Percentiles rank a stretch among this genome's conserved stretches.
Conservation (phyloP, 2,113 vertebrate genomes). For the Paracyprichromis sp. region DNA sequence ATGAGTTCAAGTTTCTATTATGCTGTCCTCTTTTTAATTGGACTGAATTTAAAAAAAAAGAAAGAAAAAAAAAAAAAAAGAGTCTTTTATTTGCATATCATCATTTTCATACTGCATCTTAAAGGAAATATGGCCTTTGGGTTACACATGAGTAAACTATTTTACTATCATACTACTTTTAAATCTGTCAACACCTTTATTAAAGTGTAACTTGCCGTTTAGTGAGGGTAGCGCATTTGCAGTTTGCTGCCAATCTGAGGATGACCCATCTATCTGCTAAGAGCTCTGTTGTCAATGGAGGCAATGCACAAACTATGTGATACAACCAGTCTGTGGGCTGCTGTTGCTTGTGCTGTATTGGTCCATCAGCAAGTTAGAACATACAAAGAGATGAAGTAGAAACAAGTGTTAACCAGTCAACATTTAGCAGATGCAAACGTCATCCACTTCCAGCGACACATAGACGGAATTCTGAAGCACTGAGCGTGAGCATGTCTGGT, state of each 20-base stretch:
- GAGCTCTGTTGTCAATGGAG: background rate
- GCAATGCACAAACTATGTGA: background rate
- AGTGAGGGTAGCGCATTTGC: accelerated
- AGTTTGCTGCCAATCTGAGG: accelerated
- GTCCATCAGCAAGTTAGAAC: background rate
- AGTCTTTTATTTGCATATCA: background rate
- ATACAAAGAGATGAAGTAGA: background rate
- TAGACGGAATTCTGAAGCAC: background rate
- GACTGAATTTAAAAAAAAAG: background rate
- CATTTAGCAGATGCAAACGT: background rate
- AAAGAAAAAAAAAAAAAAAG: accelerated
- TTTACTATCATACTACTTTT: background rate
- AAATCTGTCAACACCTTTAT: background rate
- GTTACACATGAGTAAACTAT: background rate
- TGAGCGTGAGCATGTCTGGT: accelerated
- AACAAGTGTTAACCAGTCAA: accelerated
- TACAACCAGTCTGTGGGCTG: background rate
- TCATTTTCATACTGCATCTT: background rate
- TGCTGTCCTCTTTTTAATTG: background rate
- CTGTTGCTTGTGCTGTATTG: background rate
- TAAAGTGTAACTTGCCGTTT: background rate
- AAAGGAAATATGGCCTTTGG: background rate
- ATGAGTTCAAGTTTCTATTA: background rate
- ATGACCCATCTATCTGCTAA: background rate
- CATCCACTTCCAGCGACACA: background rate